phyloP scores from a whole-genome alignment of 2,797 vertebrate species.

The Mormyrops attenuatus region DNA sequence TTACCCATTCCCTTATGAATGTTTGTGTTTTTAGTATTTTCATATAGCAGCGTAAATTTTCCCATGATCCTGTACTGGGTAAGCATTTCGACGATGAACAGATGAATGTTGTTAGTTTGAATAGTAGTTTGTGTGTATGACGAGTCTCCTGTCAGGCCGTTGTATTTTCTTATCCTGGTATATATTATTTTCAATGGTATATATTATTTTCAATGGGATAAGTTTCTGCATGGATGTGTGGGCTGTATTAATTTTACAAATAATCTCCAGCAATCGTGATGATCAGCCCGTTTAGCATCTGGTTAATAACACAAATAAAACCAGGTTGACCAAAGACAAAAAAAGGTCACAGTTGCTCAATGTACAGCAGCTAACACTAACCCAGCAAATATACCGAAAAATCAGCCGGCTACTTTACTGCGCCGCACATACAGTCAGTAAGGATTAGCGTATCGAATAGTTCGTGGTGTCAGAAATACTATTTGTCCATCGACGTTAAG shows the following conservation, averaged over 20 bases:
- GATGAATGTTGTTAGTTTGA: neutral
- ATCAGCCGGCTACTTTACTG: neutral
- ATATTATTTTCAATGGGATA: neutral
- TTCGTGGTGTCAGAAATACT: neutral
- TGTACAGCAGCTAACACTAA: no score
- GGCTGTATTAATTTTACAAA: neutral
- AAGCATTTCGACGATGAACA: neutral
- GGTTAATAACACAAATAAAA: neutral
- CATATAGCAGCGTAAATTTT: neutral
- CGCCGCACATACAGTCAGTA: neutral
- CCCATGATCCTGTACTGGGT: neutral
- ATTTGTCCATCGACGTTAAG: neutral
- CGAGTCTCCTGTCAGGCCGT: neutral
- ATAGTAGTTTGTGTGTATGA: neutral
- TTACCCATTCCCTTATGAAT: neutral
- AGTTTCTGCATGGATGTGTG: neutral
- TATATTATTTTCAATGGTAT: neutral
- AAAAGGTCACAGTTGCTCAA: neutral
- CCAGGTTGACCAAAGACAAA: neutral
- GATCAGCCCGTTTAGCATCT: neutral
- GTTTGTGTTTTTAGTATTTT: neutral
- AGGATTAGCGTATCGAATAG: neutral
- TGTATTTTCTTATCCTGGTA: neutral
- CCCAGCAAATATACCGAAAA: no score
- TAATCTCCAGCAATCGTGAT: neutral